Evolutionary conservation across 2,797 vertebrate species (phyloP).

Genomic region (Microtus obscurus): DNA sequence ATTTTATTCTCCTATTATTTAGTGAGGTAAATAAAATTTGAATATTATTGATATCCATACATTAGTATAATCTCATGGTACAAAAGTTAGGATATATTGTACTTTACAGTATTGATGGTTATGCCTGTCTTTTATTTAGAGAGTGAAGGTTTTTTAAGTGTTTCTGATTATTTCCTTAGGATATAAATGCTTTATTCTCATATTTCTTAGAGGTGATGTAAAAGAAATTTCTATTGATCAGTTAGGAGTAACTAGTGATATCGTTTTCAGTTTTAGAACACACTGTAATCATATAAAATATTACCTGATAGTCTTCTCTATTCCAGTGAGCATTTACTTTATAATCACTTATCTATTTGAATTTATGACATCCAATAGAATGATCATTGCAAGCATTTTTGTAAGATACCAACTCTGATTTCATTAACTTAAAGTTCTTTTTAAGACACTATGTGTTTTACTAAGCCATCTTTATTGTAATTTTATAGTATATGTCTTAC

Average conservation of each 20-base stretch:
- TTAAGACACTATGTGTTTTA: conserved; percentile 11
- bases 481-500: conserved; percentile 38
- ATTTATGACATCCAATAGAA: conserved; percentile 52
- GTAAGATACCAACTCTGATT: conserved; percentile 24
- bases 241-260: not conserved
- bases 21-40: not conserved
- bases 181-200: not conserved
- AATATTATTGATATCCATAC: conserved; percentile 1
- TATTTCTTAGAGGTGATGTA: conserved; percentile 13
- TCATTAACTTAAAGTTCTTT: not conserved
- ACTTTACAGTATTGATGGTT: not conserved
- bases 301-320: conserved; percentile 1
- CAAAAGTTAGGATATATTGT: not conserved
- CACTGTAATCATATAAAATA: conserved; percentile 24
- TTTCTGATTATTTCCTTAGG: conserved; percentile 39
- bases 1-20: conserved; percentile 16
- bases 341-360: conserved; percentile 9
- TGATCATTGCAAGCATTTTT: conserved; percentile 33
- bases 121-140: conserved; percentile 33
- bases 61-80: not conserved
- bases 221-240: conserved; percentile 37
- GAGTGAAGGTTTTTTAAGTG: conserved; percentile 1
- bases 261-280: conserved; percentile 31
- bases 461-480: not conserved
- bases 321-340: conserved; percentile 53